phyloP scores from a whole-genome alignment of 2,888 invertebrate species.

The Mythimna impura region DNA sequence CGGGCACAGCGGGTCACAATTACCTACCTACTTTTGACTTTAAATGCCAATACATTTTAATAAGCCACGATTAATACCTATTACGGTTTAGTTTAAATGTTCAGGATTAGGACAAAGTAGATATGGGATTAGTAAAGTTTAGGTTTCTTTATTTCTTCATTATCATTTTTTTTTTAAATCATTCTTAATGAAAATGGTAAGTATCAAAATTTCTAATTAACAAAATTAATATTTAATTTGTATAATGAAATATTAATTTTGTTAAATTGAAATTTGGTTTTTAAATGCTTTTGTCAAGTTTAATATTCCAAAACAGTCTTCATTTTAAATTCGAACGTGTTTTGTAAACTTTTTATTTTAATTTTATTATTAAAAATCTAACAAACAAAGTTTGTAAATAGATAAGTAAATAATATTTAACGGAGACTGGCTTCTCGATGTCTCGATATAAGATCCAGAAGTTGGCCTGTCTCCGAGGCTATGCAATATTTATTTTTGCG shows the following conservation, averaged over 20 bases:
- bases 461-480: background rate
- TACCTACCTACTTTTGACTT: background rate
- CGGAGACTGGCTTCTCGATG: background rate
- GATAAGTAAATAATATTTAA: background rate
- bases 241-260: constrained; percentile 6
- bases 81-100: no score
- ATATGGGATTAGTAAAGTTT: background rate
- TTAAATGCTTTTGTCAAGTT: constrained; percentile 38
- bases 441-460: background rate
- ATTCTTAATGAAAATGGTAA: background rate
- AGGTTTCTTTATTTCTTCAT: background rate
- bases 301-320: constrained; percentile 64
- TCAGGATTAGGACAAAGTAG: background rate
- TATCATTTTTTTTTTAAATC: background rate
- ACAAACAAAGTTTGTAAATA: background rate
- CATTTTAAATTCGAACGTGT: constrained; percentile 51
- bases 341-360: background rate
- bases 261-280: background rate
- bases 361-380: background rate
- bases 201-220: no score
- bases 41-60: constrained; percentile 2
- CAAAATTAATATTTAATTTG: background rate
- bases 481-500: background rate
- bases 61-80: background rate
- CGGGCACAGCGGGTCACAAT: constrained; percentile 8